Conservation (phyloP, 2,113 vertebrate species). For the Saguinus midas region DNA sequence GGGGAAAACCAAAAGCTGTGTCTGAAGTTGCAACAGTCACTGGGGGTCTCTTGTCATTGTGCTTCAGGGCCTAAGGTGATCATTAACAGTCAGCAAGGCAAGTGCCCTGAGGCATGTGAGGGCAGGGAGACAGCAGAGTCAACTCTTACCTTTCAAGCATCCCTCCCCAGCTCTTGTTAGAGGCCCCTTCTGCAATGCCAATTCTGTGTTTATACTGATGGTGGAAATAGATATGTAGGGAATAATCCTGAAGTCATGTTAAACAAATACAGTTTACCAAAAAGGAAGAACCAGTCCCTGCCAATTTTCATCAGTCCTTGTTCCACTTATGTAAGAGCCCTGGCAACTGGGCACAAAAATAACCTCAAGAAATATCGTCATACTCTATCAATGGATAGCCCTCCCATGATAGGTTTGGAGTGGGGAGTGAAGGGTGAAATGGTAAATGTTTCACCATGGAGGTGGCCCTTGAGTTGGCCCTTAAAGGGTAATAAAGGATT, state of each 20-base stretch:
- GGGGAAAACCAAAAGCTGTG: neutral
- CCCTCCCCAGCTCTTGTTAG: neutral
- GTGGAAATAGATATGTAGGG: conserved; percentile 25
- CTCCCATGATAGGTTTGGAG: neutral
- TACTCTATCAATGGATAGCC: neutral
- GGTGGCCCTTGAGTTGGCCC: neutral
- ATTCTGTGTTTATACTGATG: conserved; percentile 18
- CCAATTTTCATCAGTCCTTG: neutral
- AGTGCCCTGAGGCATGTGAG: neutral
- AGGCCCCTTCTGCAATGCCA: conserved; percentile 20
- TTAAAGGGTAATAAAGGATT: neutral
- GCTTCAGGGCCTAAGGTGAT: conserved; percentile 61
- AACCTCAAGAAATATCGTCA: neutral
- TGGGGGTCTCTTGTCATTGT: conserved; percentile 6
- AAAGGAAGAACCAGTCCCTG: neutral
- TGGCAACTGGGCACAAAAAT: neutral
- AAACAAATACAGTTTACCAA: conserved; percentile 40
- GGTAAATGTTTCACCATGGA: neutral
- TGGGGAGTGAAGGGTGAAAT: fast-evolving
- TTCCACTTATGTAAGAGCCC: neutral
- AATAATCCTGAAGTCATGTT: conserved; percentile 51
- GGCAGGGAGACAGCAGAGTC: neutral
- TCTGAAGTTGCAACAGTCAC: conserved; percentile 44
- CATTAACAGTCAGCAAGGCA: conserved; percentile 50
- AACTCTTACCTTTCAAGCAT: conserved; percentile 5